These are phyloP conservation scores for Coregonus ussuriensis DNA, from an alignment of 2,797 vertebrate species.

Conservation along the genomic window DNA sequence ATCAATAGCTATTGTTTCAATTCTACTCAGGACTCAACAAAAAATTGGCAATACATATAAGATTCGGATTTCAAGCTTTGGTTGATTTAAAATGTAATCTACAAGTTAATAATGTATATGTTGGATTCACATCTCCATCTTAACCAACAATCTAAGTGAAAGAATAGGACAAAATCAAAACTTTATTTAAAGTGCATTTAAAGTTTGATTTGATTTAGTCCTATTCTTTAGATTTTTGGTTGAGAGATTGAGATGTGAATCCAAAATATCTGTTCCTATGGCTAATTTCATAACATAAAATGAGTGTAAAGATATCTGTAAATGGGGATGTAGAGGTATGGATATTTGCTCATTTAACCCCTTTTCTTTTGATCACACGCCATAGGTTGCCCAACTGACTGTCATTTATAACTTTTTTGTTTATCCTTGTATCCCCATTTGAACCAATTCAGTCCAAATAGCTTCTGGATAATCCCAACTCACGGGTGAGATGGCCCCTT, in stretches of 20 bases:
- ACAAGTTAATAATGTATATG: no score
- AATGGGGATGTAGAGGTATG: neutral
- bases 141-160: no score
- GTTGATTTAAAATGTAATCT: no score
- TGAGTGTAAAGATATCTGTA: neutral
- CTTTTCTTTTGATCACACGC: neutral
- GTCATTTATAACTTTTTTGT: constrained; percentile 24
- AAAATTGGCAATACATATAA: no score
- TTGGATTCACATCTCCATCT: no score
- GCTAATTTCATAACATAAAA: neutral
- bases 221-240: neutral
- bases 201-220: neutral
- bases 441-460: constrained; percentile 61
- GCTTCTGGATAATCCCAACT: constrained; percentile 31
- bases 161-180: no score
- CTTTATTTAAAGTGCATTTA: no score
- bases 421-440: constrained; percentile 39
- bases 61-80: no score
- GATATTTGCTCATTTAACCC: neutral
- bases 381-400: constrained; percentile 12
- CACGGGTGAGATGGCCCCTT: constrained; percentile 33
- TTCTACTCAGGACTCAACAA: no score
- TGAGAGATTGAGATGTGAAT: neutral
- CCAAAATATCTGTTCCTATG: neutral
- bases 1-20: no score